These are phyloP conservation scores for Cyanoliseus patagonus DNA, from an alignment of 2,113 vertebrate genomes.

Conservation along the genomic window DNA sequence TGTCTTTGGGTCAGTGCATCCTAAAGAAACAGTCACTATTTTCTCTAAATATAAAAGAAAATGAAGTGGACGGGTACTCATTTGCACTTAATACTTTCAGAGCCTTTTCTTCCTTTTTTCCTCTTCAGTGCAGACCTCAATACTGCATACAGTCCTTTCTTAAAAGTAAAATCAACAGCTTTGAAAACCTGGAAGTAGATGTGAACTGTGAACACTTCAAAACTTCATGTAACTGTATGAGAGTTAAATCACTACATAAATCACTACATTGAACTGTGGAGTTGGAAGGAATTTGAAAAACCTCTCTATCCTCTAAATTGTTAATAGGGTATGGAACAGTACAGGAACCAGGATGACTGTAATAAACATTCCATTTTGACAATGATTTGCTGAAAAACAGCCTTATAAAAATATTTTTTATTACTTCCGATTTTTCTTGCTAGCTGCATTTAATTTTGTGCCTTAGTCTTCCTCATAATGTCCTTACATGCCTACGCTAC, in stretches of 20 bases:
- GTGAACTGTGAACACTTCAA: background rate
- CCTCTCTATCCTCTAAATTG: background rate
- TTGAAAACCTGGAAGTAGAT: background rate
- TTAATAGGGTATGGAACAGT: background rate
- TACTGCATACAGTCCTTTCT: background rate
- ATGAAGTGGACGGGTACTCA: background rate
- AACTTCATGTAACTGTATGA: background rate
- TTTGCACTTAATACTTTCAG: background rate
- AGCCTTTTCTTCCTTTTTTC: background rate
- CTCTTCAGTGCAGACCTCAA: background rate
- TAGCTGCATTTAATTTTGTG: background rate
- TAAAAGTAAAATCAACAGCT: background rate
- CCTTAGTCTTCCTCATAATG: background rate
- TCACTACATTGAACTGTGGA: background rate
- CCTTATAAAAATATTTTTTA: background rate
- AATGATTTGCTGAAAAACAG: background rate
- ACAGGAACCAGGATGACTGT: background rate
- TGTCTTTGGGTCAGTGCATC: background rate
- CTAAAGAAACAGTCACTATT: background rate
- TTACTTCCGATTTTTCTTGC: background rate
- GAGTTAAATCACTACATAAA: background rate
- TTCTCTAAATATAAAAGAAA: background rate
- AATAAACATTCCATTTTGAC: background rate
- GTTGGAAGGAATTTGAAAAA: background rate
- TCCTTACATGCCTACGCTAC: background rate